Percentiles rank a stretch among this genome's conserved stretches.
phyloP scores from a whole-genome alignment of 2,797 vertebrate genomes.

The Cephalopachus bancanus region DNA sequence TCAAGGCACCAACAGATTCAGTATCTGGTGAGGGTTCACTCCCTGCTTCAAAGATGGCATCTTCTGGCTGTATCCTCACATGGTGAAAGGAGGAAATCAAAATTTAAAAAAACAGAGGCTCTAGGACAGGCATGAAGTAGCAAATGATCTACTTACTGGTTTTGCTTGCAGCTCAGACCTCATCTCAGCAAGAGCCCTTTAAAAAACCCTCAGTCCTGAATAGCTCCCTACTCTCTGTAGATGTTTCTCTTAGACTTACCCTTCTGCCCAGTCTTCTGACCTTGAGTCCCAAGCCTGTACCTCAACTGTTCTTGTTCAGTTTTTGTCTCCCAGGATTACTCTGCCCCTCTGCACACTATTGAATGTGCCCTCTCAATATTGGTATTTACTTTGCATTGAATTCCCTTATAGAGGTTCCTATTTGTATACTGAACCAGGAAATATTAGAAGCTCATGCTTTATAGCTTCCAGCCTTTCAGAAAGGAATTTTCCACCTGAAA shows the following conservation, averaged over 20 bases:
- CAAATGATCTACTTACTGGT: neutral
- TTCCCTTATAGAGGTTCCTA: neutral
- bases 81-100: neutral
- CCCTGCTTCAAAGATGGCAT: neutral
- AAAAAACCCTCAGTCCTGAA: neutral
- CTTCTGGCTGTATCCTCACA: neutral
- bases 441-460: neutral
- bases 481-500: neutral
- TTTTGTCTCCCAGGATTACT: neutral
- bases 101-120: neutral
- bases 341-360: neutral
- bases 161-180: neutral
- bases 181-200: neutral
- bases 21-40: neutral
- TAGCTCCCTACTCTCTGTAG: neutral
- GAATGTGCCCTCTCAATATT: neutral
- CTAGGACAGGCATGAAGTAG: neutral
- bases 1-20: neutral
- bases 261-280: neutral
- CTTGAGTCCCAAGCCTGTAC: conserved; percentile 12
- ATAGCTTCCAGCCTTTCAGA: conserved; percentile 13
- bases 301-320: neutral
- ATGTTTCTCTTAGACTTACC: neutral
- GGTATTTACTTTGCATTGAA: neutral
- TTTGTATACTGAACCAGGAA: neutral